A percentile compares a stretch with the other conserved stretches of the same genome.
These are phyloP conservation scores for Pheucticus melanocephalus DNA, from an alignment of 2,113 vertebrate genomes.

Conservation along the genomic window DNA sequence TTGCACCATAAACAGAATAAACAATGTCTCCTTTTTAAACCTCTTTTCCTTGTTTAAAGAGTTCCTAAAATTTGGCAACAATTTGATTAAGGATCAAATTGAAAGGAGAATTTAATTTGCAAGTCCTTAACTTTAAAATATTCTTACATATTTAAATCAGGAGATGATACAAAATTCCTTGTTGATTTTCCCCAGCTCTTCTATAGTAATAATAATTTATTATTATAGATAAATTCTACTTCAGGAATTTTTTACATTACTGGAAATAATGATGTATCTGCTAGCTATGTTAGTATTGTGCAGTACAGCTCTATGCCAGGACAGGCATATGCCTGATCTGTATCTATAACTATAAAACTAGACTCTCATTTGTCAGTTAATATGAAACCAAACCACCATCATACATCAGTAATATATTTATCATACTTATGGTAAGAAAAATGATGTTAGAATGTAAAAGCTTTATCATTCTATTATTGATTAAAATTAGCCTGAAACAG, in stretches of 20 bases:
- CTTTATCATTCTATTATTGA: background rate
- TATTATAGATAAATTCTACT: background rate
- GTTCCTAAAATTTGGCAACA: background rate
- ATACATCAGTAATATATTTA: background rate
- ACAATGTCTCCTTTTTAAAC: background rate
- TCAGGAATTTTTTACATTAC: background rate
- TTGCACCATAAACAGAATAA: background rate
- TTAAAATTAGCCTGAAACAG: background rate
- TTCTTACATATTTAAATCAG: background rate
- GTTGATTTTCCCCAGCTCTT: background rate
- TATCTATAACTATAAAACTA: background rate
- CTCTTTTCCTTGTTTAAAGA: background rate
- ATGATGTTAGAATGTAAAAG: background rate
- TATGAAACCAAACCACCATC: background rate
- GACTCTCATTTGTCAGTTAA: background rate
- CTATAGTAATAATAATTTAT: background rate
- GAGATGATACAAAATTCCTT: background rate
- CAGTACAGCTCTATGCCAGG: background rate
- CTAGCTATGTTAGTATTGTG: rapidly evolving
- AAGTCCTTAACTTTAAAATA: background rate
- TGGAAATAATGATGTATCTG: background rate
- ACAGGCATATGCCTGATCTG: background rate
- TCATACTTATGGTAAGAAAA: background rate
- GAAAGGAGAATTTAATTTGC: background rate
- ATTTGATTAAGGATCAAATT: background rate